Percentiles rank a stretch among this genome's conserved stretches.
These are phyloP conservation scores for Anarsia innoxiella DNA, from an alignment of 2,888 invertebrate genomes.

Conservation along the genomic window DNA sequence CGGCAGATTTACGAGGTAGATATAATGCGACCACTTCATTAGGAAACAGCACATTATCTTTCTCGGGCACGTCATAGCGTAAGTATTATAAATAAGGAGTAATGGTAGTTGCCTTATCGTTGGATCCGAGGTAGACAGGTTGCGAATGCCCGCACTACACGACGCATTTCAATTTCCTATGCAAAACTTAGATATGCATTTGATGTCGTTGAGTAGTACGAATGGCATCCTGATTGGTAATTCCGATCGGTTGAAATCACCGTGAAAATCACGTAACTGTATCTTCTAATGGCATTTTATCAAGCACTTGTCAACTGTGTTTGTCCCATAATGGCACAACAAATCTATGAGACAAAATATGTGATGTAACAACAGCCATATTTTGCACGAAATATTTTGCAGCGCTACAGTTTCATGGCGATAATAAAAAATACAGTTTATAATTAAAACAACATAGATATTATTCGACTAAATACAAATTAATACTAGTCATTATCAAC, in stretches of 20 bases:
- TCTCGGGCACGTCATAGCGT: conserved; percentile 4
- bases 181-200: conserved; percentile 2
- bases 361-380: too few species aligned
- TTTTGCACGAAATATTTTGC: too few species aligned
- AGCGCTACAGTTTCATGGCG: too few species aligned
- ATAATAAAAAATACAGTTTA: too few species aligned
- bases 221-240: not conserved
- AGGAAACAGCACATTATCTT: conserved; percentile 16
- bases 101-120: conserved; percentile 9
- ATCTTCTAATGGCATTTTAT: too few species aligned
- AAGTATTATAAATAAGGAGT: conserved; percentile 13
- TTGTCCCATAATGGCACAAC: too few species aligned
- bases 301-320: too few species aligned
- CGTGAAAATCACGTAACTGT: too few species aligned
- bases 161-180: conserved; percentile 1
- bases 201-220: conserved; percentile 1
- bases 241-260: not conserved
- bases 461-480: too few species aligned
- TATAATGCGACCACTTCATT: conserved; percentile 25
- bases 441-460: too few species aligned
- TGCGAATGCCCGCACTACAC: not conserved
- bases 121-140: not conserved
- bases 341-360: too few species aligned
- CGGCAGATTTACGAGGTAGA: conserved; percentile 22
- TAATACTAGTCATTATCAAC: too few species aligned